Evolutionary conservation across 2,113 vertebrate genomes (phyloP), one percentile per base, ranked within the genome.

Genomic region (Cyrtonyx montezumae): DNA sequence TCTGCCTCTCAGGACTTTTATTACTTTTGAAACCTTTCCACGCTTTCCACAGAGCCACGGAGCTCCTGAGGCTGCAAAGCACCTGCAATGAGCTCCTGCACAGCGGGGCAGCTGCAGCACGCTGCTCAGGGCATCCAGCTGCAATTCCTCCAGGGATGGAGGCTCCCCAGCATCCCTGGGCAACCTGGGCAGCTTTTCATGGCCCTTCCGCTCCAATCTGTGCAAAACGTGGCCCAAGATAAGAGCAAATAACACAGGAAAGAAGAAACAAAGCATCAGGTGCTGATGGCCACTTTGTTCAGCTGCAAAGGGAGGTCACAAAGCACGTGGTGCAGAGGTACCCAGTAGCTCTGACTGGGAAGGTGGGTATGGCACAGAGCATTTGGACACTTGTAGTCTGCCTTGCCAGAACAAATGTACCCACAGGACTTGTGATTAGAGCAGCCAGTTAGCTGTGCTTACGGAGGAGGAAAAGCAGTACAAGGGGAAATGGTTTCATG

Each of bases 251-350:
- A 53, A 78, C 34, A 67, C 45, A 56, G 61, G 26, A 43, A 56
- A 85, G 82, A 83, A 88, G 79, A 88, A 94, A 90, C 75, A 80
- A 87, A 95, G 65, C 95, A 70, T 21, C 89, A 91, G 84, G 67
- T 77, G n/a, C 84, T 14, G 49, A 69, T 18, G 65, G 84, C 40
- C 91, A 73, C 82, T 75, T 53, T 65, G 93, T 13, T 62, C 84
- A 90, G 85, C 83, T 73, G 21, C 43, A 4, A 23, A 78, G 43
- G 81, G 43, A 91, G 34, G 77, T 12, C 14, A 40, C 36, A 45
- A 36, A 71, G 34, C 11, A 18, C 1, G 0, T 22, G 79, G 45
- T 13, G 55, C 21, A 32, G 53, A 46, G 63, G 23, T 2, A 32
- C 22, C 37, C 17, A 3, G 9, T 22, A 46, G 58, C 68, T 79